Evolutionary conservation across 2,888 invertebrate genomes (phyloP).

Genomic region (Erannis defoliaria): DNA sequence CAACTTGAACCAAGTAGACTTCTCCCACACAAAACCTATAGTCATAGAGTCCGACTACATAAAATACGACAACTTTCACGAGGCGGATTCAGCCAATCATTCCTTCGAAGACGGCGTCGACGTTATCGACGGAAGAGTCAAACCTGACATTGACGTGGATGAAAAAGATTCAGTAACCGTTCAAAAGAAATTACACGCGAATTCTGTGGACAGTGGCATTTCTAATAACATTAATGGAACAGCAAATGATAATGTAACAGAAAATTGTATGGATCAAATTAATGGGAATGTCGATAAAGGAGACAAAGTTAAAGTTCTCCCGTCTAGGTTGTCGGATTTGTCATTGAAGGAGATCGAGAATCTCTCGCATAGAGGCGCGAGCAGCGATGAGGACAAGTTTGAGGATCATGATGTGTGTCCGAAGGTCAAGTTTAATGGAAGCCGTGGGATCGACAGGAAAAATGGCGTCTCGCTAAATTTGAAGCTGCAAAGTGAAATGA

Average conservation of each 20-base stretch:
- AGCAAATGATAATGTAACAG: conserved; percentile 51
- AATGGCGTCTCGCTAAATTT: conserved; percentile 78
- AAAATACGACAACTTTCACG: conserved; percentile 69
- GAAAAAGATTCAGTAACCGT: conserved; percentile 51
- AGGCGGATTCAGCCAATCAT: conserved; percentile 76
- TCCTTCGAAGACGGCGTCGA: conserved; percentile 80
- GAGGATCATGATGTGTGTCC: conserved; percentile 73
- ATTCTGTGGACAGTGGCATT: conserved; percentile 80
- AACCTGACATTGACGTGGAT: conserved; percentile 61
- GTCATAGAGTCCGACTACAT: conserved; percentile 76
- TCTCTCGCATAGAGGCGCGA: conserved; percentile 62
- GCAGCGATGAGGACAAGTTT: conserved; percentile 76
- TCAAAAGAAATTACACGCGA: conserved; percentile 72
- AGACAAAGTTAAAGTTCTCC: conserved; percentile 59
- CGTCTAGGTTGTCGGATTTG: conserved; percentile 71
- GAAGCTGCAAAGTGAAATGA: conserved; percentile 80
- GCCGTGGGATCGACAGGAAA: conserved; percentile 64
- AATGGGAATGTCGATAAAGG: conserved; percentile 59
- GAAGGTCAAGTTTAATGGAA: conserved; percentile 58
- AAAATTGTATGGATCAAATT: conserved; percentile 36
- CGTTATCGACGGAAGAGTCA: conserved; percentile 71
- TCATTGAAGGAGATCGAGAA: conserved; percentile 73
- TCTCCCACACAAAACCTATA: conserved; percentile 80
- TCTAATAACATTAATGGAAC: conserved; percentile 69
- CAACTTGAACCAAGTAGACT: conserved; percentile 80